Conservation (phyloP, 1,140 invertebrate genomes). For the Pemphigus obesinymphae region DNA sequence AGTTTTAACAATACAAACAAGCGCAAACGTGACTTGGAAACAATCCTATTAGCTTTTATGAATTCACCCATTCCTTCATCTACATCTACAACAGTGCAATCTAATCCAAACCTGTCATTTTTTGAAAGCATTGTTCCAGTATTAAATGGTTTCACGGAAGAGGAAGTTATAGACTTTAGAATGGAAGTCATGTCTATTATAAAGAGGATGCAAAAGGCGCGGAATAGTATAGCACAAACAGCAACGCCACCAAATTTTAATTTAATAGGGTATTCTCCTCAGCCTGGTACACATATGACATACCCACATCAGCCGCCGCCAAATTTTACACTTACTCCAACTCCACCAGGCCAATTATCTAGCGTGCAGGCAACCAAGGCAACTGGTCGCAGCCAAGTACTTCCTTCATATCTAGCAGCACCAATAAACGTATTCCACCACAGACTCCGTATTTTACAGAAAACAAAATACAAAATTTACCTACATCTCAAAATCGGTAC, state of each 20-base stretch:
- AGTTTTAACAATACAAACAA: neutral
- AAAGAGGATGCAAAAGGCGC: slow-evolving; percentile 2
- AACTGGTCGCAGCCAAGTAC: neutral
- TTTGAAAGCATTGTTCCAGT: neutral
- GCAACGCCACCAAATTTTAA: neutral
- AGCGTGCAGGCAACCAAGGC: too few species aligned
- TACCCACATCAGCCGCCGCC: neutral
- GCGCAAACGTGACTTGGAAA: neutral
- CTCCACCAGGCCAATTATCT: neutral
- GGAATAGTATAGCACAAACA: neutral
- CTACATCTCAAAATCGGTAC: too few species aligned
- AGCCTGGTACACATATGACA: neutral
- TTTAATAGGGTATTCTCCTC: neutral
- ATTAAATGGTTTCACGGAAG: slow-evolving; percentile 12
- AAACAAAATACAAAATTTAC: neutral
- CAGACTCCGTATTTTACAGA: neutral
- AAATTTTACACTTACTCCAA: neutral
- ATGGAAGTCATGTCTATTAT: neutral
- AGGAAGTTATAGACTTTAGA: slow-evolving; percentile 5
- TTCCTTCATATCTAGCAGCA: neutral
- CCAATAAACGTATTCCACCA: neutral
- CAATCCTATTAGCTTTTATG: slow-evolving; percentile 9
- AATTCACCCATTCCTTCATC: neutral
- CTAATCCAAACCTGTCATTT: slow-evolving; percentile 2
- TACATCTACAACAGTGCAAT: neutral